Evolutionary conservation across 2,888 invertebrate genomes (phyloP).

Genomic region (Tipula helvola): DNA sequence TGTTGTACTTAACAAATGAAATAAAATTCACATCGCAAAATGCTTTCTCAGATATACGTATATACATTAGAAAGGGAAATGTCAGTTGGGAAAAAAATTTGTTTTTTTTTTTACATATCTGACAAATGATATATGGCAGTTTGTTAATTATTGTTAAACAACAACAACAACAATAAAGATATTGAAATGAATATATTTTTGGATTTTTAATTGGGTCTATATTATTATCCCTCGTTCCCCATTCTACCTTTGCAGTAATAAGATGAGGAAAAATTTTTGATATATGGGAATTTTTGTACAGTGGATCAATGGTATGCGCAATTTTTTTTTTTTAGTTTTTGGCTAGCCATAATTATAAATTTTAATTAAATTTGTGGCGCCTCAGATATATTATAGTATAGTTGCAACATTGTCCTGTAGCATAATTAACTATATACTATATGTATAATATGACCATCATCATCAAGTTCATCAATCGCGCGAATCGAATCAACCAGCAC

Average conservation of each 20-base stretch:
- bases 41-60: not conserved
- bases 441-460: not conserved
- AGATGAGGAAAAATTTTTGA: not conserved
- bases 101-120: not conserved
- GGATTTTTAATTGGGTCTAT: not conserved
- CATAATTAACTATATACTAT: not conserved
- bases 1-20: not conserved
- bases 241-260: not conserved
- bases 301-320: not conserved
- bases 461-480: not conserved
- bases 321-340: not conserved
- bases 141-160: not conserved
- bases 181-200: not conserved
- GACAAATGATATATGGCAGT: conserved; percentile 4
- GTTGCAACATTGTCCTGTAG: not conserved
- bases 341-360: not conserved
- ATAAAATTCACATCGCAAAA: not conserved
- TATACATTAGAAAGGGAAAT: not conserved
- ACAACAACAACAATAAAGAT: not conserved
- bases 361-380: not conserved
- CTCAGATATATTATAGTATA: not conserved
- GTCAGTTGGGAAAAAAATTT: not conserved
- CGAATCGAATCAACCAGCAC: not conserved
- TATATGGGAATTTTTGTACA: not conserved
- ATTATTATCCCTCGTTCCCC: not conserved